A percentile compares a stretch with the other conserved stretches of the same genome.
These are phyloP conservation scores for Prorops nasuta DNA, from an alignment of 1,140 invertebrate species.

Conservation along the genomic window DNA sequence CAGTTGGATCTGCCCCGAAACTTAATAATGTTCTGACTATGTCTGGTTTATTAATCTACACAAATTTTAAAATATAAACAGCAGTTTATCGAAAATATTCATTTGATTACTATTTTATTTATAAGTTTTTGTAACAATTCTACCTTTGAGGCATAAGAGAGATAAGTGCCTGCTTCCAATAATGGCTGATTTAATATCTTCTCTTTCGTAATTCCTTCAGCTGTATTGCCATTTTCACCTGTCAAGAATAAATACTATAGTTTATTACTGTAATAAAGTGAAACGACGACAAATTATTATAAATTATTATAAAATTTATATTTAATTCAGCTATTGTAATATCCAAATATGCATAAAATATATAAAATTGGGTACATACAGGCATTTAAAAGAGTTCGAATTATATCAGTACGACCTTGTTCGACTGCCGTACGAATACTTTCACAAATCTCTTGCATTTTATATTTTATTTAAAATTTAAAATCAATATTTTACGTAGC, in stretches of 20 bases:
- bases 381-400: constrained; percentile 61
- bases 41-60: constrained; percentile 62
- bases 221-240: constrained; percentile 43
- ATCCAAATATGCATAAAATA: constrained; percentile 16
- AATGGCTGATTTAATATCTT: constrained; percentile 57
- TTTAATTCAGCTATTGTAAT: too few species aligned
- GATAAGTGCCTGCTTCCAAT: constrained; percentile 62
- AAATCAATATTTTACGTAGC: too few species aligned
- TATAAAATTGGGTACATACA: constrained; percentile 53
- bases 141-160: constrained; percentile 65
- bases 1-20: constrained; percentile 62
- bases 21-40: constrained; percentile 63
- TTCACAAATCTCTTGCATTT: constrained; percentile 56
- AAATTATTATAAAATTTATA: constrained; percentile 6
- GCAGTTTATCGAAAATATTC: neutral
- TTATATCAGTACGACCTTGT: constrained; percentile 63
- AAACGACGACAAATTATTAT: neutral
- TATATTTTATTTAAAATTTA: constrained; percentile 8
- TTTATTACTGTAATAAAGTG: neutral
- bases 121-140: constrained; percentile 9
- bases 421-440: constrained; percentile 61
- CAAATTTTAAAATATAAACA: constrained; percentile 3
- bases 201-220: constrained; percentile 50
- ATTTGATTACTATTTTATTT: neutral
- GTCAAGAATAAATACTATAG: constrained; percentile 6